These are phyloP conservation scores for Lepidurus couesii DNA, from an alignment of 1,140 invertebrate genomes.

Conservation along the genomic window DNA sequence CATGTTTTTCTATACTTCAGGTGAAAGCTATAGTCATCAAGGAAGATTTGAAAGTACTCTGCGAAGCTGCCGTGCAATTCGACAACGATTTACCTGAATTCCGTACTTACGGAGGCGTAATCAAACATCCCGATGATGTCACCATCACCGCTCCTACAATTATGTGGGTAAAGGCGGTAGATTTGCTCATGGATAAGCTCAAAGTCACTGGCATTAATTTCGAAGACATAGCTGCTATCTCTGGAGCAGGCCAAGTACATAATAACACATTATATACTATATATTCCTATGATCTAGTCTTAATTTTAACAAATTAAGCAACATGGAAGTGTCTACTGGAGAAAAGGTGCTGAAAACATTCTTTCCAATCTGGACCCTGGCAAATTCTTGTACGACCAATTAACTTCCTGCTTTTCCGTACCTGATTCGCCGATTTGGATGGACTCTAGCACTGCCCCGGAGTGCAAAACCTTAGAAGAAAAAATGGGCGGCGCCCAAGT, in stretches of 20 bases:
- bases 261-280: neutral
- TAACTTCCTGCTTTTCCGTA: constrained; percentile 67
- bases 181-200: constrained; percentile 80
- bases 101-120: constrained; percentile 73
- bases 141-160: constrained; percentile 73
- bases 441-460: constrained; percentile 54
- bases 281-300: neutral
- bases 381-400: constrained; percentile 75
- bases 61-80: constrained; percentile 77
- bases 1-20: constrained; percentile 53
- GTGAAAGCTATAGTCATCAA: constrained; percentile 82
- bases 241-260: constrained; percentile 78
- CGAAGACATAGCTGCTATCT: constrained; percentile 70
- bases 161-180: constrained; percentile 93
- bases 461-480: constrained; percentile 49
- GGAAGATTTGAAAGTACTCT: constrained; percentile 63
- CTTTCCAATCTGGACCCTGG: constrained; percentile 62
- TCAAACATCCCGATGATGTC: constrained; percentile 53
- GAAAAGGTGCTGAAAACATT: constrained; percentile 59
- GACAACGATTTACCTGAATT: constrained; percentile 87
- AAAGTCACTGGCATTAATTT: constrained; percentile 76
- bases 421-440: constrained; percentile 90
- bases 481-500: constrained; percentile 48
- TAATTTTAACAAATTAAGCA: constrained; percentile 57
- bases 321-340: constrained; percentile 95